Conservation (phyloP, 2,113 vertebrate genomes). For the Macrotus californicus region DNA sequence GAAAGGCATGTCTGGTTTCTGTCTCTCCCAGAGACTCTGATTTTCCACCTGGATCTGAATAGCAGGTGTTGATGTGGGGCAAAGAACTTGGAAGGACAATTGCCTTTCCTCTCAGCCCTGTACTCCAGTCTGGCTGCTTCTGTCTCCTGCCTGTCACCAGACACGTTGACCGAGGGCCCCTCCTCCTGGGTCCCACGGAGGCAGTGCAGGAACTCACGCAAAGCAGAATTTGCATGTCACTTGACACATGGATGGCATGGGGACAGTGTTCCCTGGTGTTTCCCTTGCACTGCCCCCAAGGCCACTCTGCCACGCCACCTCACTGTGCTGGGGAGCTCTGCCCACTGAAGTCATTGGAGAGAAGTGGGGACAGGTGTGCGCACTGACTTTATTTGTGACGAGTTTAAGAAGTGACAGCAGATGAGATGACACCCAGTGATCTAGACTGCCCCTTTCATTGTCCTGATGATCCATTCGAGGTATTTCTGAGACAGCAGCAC, state of each 20-base stretch:
- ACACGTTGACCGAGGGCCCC: not conserved
- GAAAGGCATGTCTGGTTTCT: not conserved
- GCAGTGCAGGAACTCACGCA: not conserved
- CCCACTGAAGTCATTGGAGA: not conserved
- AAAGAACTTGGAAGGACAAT: not conserved
- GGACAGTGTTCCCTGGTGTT: not conserved
- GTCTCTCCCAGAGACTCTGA: not conserved
- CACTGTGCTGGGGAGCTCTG: not conserved
- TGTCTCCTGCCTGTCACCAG: not conserved
- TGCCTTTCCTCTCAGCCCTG: not conserved
- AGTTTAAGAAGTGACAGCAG: not conserved
- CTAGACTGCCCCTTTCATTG: not conserved
- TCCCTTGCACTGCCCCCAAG: not conserved
- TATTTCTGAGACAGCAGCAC: slow-evolving; percentile 67
- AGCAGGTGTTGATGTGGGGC: not conserved
- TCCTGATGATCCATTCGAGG: slow-evolving; percentile 76
- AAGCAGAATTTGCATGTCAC: not conserved
- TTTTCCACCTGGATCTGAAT: not conserved
- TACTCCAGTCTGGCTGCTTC: not conserved
- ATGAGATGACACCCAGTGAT: not conserved
- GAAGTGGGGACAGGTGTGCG: not conserved
- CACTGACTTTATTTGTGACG: slow-evolving; percentile 39
- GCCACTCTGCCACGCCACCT: not conserved
- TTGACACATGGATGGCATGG: not conserved
- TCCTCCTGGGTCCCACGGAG: not conserved